Conservation (phyloP, 2,113 vertebrate species). For the Thalassarche chlororhynchos region DNA sequence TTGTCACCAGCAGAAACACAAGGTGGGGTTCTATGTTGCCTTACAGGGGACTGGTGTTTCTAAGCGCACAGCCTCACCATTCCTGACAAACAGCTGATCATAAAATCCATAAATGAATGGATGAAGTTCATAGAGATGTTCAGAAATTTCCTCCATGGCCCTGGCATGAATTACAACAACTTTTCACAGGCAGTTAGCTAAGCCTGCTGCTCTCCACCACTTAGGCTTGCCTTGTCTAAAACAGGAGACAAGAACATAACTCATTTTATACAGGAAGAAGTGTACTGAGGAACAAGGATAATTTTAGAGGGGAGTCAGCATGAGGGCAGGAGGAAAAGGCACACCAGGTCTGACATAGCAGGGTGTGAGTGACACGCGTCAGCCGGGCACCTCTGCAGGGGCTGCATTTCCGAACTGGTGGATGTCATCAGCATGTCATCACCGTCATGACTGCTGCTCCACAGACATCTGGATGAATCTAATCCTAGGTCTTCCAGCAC, state of each 20-base stretch:
- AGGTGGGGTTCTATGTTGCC: background rate
- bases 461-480: background rate
- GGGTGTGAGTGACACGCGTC: fast-evolving
- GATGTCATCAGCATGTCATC: background rate
- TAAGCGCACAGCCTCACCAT: background rate
- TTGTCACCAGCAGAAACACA: background rate
- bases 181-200: background rate
- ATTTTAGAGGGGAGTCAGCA: background rate
- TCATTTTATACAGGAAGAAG: background rate
- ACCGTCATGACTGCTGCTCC: background rate
- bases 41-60: background rate
- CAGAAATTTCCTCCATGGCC: background rate
- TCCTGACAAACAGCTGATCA: background rate
- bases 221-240: background rate
- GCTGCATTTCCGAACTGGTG: background rate
- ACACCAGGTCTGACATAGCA: background rate
- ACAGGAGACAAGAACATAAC: background rate
- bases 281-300: background rate
- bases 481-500: background rate
- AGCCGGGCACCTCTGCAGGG: background rate
- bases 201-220: background rate
- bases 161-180: background rate
- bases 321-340: background rate
- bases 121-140: background rate
- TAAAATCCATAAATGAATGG: background rate